phyloP scores from a whole-genome alignment of 2,888 invertebrate species.

The Nephrocerus scutellatus region DNA sequence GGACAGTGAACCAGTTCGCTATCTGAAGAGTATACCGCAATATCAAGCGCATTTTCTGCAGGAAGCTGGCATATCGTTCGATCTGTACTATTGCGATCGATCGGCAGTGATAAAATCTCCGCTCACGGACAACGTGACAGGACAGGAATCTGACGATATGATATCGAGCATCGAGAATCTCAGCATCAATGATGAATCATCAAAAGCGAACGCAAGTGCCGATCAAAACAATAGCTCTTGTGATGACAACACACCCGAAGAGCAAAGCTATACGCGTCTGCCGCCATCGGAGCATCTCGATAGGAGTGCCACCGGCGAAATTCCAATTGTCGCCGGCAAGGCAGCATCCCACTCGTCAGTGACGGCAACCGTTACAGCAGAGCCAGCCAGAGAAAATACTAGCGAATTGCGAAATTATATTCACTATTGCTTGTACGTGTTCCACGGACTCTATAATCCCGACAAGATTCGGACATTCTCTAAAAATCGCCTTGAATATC shows the following conservation, averaged over 20 bases:
- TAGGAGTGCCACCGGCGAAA: conserved; percentile 15
- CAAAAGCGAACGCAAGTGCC: conserved; percentile 21
- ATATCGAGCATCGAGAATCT: conserved; percentile 44
- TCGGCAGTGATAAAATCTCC: conserved; percentile 13
- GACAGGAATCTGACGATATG: conserved; percentile 43
- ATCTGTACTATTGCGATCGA: conserved; percentile 23
- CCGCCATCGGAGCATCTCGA: conserved; percentile 28
- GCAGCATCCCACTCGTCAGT: conserved; percentile 6
- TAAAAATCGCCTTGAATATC: conserved; percentile 40
- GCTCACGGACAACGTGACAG: conserved; percentile 23
- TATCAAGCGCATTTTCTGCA: conserved; percentile 41
- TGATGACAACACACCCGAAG: conserved; percentile 39
- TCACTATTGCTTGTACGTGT: conserved; percentile 47
- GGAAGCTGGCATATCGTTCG: conserved; percentile 37
- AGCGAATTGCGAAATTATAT: conserved; percentile 38
- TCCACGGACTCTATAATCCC: conserved; percentile 46
- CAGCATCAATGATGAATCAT: conserved; percentile 39
- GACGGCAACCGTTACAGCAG: conserved; percentile 4
- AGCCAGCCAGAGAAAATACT: conserved; percentile 5
- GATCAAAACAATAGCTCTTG: conserved; percentile 30
- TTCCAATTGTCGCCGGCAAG: conserved; percentile 4
- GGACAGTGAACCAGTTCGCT: conserved; percentile 43
- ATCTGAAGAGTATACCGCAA: conserved; percentile 44
- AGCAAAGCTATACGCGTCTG: conserved; percentile 41
- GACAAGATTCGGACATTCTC: conserved; percentile 41